Evolutionary conservation across 2,797 vertebrate genomes (phyloP).

Genomic region (Tenualosa ilisha): DNA sequence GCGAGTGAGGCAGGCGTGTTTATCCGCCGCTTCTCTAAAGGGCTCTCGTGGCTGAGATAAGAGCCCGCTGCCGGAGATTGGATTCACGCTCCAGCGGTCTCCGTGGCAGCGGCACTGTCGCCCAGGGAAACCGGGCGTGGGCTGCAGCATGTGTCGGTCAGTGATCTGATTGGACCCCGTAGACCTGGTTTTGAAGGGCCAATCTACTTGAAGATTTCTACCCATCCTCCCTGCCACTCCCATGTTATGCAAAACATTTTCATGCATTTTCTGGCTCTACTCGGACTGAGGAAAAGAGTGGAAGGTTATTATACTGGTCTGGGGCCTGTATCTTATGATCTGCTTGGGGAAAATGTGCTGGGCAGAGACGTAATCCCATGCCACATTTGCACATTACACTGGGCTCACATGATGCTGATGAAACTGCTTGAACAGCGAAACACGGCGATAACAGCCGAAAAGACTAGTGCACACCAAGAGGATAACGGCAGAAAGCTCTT

Average conservation of each 20-base stretch:
- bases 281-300: neutral
- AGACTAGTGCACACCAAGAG: neutral
- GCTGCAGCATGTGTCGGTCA: conserved; percentile 12
- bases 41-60: neutral
- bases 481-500: neutral
- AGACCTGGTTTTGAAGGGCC: conserved; percentile 18
- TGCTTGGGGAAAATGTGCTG: neutral
- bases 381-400: conserved; percentile 18
- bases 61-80: conserved; percentile 5
- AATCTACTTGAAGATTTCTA: neutral
- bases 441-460: neutral
- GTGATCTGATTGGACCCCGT: conserved; percentile 1
- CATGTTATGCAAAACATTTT: neutral
- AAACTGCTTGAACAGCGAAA: neutral
- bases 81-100: conserved; percentile 15
- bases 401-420: neutral
- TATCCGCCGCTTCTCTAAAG: neutral
- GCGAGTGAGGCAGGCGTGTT: neutral
- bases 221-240: neutral
- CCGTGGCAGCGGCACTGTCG: neutral
- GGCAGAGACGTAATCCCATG: neutral
- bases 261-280: neutral
- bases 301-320: neutral
- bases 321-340: conserved; percentile 18
- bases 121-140: neutral